Evolutionary conservation across 2,113 vertebrate genomes (phyloP), one percentile per base, ranked within the genome.

Genomic region (Neopipo cinnamomea): DNA sequence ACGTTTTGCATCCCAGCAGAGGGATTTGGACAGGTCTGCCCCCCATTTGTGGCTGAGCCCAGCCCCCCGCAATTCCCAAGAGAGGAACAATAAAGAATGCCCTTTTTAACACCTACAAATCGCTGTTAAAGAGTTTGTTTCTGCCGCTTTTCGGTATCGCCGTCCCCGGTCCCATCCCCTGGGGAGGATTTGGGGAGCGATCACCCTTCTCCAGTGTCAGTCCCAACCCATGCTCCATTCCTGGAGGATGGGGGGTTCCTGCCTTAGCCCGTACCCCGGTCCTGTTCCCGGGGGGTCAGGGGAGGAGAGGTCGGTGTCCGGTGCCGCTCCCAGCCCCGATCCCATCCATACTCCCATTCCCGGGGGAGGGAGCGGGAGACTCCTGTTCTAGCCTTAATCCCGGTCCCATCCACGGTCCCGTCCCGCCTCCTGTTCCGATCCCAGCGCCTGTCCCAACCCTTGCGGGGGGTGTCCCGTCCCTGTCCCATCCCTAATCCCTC

Each of bases 331-430:
- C 53, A 16, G 9, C 25, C 35, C 46, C 5, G 3, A 2, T 49
- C 11, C 30, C 25, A 59, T 1, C 24, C 52, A 2, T 2, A 13
- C 3, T 28, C 47, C 41, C 66, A 23, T 7, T 25, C 33, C 52
- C 7, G 7, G 13, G 17, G 30, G 0, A n/a, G 17, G 35, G 25
- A 55, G 59, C 1, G 8, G 2, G 33, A 8, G 5, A 1, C 1
- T 82, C 58, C 22, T 7, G 25, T 31, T 46, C 39, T 2, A 24
- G 3, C 63, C 56, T 58, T 4, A 27, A 59, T 22, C 52, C 39
- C 31, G 35, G 4, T 56, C 15, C 55, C 53, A 35, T 8, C 59
- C 74, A 12, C 0, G 25, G 24, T 4, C 17, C 44, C 74, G 52
- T 35, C 30, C 35, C 24, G 2, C 3, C 66, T 41, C 31, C 52